Base-by-base conservation (phyloP, 1,140 invertebrate species). In the Neuroterus valhalla region DNA sequence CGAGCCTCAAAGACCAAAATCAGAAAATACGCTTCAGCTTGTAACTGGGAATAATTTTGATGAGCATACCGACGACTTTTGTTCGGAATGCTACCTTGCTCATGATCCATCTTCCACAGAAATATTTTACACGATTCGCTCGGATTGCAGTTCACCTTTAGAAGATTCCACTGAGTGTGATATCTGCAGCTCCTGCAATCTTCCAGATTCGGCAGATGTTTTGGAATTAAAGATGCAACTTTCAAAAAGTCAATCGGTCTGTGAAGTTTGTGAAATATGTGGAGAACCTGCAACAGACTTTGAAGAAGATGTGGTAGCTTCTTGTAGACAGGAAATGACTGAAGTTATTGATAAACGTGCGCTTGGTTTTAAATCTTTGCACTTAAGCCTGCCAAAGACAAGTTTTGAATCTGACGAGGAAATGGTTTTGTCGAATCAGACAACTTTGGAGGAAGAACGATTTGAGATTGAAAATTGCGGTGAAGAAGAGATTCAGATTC, bases 91-190 rank as follows among this genome's bases (percentile, higher is more conserved):
- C 43, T 89, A 86, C 70, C 86, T 86, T 42, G 82, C 81, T 0
- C 88, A 86, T 43, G 87, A 89, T 19, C 81, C 80, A n/a, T 81
- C 81, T 0, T 77, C 79, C 1, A 72, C 74, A 0, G 87, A 88
- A 19, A 85, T 79, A 5, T 85, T 88, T 66, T 89, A 88, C 62
- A 88, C 86, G 0, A 38, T 89, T 0, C 72, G 82, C 0, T 89
- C 88, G 0, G 85, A 82, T 14, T 85, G 85, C n/a, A 89, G 88
- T 19, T 89, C 89, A 0, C 81, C 82, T 0, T 81, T 77, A 3
- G 85, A 87, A 6, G 88, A 89, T 15, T 89, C 88, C 0, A 87
- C 85, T 0, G 87, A 89, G 48, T 90, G 89, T 72, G 89, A 89
- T 44, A 89, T 90, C 15, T 90, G 89, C 72, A 87, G 85, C 23